Conservation (phyloP, 2,113 vertebrate genomes). For the Leptobrachium leishanense region DNA sequence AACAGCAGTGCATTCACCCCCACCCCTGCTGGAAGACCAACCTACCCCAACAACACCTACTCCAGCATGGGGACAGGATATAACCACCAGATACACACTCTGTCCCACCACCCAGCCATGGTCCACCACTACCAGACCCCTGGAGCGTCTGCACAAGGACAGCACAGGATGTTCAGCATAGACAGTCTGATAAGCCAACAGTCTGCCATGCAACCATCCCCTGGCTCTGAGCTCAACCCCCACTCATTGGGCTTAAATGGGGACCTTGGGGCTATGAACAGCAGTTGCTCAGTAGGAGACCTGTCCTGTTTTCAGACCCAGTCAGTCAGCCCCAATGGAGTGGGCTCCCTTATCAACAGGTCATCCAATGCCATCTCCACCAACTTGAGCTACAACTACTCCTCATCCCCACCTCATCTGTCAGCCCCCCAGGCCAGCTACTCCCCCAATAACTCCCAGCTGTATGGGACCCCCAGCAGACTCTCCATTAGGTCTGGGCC, state of each 20-base stretch:
- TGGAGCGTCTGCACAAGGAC: slow-evolving; percentile 65
- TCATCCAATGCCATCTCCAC: slow-evolving; percentile 62
- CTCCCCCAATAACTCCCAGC: slow-evolving; percentile 73
- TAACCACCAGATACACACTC: slow-evolving; percentile 56
- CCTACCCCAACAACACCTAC: slow-evolving; percentile 71
- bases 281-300: slow-evolving; percentile 73
- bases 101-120: slow-evolving; percentile 71
- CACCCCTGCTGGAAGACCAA: slow-evolving; percentile 69
- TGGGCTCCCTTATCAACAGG: slow-evolving; percentile 60
- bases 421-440: slow-evolving; percentile 72
- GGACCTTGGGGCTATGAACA: slow-evolving; percentile 66
- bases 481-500: slow-evolving; percentile 66
- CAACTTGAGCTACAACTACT: slow-evolving; percentile 71
- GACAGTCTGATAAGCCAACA: slow-evolving; percentile 89
- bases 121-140: slow-evolving; percentile 75
- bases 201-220: slow-evolving; percentile 69
- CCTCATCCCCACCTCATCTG: slow-evolving; percentile 75
- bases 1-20: slow-evolving; percentile 83
- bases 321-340: slow-evolving; percentile 62
- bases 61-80: slow-evolving; percentile 69
- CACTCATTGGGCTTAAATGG: slow-evolving; percentile 67
- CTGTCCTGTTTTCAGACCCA: slow-evolving; percentile 75
- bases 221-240: slow-evolving; percentile 65
- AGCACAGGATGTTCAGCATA: slow-evolving; percentile 89
- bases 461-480: slow-evolving; percentile 78